Conservation (phyloP, 1,140 invertebrate species). For the Drosophila nasuta region DNA sequence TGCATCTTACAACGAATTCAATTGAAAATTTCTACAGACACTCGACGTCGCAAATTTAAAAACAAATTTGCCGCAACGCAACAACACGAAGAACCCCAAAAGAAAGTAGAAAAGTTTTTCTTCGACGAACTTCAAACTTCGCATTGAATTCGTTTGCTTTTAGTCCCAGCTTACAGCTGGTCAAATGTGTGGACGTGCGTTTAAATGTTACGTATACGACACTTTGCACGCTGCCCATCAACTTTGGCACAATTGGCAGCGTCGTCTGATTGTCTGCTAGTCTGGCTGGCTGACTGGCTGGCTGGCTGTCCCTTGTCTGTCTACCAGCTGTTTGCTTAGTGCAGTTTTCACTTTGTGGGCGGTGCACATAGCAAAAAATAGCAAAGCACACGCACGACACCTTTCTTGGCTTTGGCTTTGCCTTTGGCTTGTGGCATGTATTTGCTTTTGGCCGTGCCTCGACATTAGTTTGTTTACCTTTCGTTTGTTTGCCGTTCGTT, state of each 20-base stretch:
- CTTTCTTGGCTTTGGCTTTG: background rate
- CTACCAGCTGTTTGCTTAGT: conserved; percentile 60
- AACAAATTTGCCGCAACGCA: conserved; percentile 79
- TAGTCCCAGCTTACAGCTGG: conserved; percentile 43
- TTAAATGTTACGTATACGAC: conserved; percentile 79
- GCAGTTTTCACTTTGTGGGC: conserved; percentile 61
- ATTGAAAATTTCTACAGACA: conserved; percentile 76
- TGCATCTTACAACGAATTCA: conserved; percentile 76
- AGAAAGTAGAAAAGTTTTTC: conserved; percentile 11
- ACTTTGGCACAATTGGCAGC: conserved; percentile 54
- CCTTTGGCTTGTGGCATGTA: conserved; percentile 25
- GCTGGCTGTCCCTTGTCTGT: conserved; percentile 10
- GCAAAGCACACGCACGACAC: conserved; percentile 33
- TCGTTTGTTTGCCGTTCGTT: conserved; percentile 73
- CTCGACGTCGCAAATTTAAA: conserved; percentile 69
- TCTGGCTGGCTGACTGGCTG: conserved; percentile 4
- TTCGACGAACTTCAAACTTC: conserved; percentile 33
- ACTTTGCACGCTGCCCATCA: conserved; percentile 65
- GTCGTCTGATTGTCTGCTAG: conserved; percentile 16
- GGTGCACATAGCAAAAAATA: conserved; percentile 34
- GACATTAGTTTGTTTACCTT: conserved; percentile 50
- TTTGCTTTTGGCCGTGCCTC: conserved; percentile 59
- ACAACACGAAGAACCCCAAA: conserved; percentile 43
- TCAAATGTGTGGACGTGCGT: conserved; percentile 75
- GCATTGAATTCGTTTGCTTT: conserved; percentile 31